Conservation (phyloP, 2,113 vertebrate species). For the Gambusia affinis region DNA sequence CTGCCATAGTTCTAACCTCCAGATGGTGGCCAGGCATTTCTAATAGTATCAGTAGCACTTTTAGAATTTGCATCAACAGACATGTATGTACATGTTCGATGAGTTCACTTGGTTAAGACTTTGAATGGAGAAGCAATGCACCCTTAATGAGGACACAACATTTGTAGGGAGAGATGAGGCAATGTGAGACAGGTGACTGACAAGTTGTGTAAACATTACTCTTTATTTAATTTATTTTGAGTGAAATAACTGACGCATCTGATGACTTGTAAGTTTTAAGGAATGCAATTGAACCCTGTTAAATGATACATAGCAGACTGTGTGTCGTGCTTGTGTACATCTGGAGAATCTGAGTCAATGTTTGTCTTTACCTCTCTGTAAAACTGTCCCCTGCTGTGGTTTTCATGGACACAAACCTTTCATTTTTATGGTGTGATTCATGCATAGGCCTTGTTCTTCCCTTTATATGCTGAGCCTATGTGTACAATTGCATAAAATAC, state of each 20-base stretch:
- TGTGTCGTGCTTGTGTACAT: neutral
- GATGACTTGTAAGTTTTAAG: neutral
- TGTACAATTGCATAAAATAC: neutral
- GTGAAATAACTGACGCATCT: neutral
- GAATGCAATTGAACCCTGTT: neutral
- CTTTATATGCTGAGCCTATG: neutral
- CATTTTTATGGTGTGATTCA: slow-evolving; percentile 37
- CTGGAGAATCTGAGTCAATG: slow-evolving; percentile 34
- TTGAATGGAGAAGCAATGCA: neutral
- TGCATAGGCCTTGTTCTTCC: neutral
- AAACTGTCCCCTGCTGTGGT: neutral
- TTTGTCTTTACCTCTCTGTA: slow-evolving; percentile 17
- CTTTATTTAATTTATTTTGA: neutral
- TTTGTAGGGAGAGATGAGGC: neutral
- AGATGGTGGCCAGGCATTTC: too few species aligned
- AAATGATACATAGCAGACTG: neutral
- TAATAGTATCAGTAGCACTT: too few species aligned
- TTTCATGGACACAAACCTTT: slow-evolving; percentile 34
- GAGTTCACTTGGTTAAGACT: too few species aligned
- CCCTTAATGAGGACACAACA: neutral
- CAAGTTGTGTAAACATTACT: neutral
- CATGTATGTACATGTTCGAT: too few species aligned
- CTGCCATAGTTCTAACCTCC: too few species aligned
- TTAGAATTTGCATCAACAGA: too few species aligned
- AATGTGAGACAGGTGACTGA: neutral